These are phyloP conservation scores for Periophthalmus magnuspinnatus DNA, from an alignment of 2,797 vertebrate genomes.

Conservation along the genomic window DNA sequence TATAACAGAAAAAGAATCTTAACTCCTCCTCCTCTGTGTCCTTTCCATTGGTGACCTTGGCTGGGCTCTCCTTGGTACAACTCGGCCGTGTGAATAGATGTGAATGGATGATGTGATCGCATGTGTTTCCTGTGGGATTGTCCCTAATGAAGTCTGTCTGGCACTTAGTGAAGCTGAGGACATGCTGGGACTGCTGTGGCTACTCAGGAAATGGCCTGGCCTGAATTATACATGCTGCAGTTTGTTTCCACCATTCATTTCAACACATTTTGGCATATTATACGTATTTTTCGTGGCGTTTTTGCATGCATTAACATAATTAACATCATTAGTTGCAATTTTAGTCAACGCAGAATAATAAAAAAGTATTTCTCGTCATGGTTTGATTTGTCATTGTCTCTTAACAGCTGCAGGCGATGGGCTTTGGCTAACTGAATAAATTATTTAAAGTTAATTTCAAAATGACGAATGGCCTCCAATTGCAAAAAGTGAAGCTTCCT, in stretches of 20 bases:
- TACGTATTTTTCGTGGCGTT: not conserved
- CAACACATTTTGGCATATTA: not conserved
- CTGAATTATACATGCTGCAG: slow-evolving; percentile 5
- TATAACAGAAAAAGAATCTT: not conserved
- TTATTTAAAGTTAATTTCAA: slow-evolving; percentile 17
- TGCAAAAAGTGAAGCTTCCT: not conserved
- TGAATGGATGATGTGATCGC: slow-evolving; percentile 45
- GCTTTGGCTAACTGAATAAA: slow-evolving; percentile 36
- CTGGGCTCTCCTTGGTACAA: slow-evolving; percentile 48
- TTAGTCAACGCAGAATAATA: not conserved
- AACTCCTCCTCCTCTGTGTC: slow-evolving; percentile 8
- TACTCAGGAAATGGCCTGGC: slow-evolving; percentile 14
- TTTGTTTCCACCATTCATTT: not conserved
- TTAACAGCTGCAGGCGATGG: slow-evolving; percentile 24
- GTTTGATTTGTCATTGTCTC: not conserved
- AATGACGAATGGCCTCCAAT: slow-evolving; percentile 16
- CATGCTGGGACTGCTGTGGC: not conserved
- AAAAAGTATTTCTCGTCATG: not conserved
- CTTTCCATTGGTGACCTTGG: slow-evolving; percentile 24
- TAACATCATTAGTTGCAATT: not conserved
- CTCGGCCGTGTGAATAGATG: slow-evolving; percentile 43
- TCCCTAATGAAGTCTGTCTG: slow-evolving; percentile 53
- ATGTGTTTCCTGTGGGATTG: slow-evolving; percentile 47
- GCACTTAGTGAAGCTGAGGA: slow-evolving; percentile 13
- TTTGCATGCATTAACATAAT: not conserved